Percentiles rank a stretch among this genome's conserved stretches.
Evolutionary conservation across 1,140 invertebrate genomes (phyloP).

Genomic region (Euura saliciscinereae): DNA sequence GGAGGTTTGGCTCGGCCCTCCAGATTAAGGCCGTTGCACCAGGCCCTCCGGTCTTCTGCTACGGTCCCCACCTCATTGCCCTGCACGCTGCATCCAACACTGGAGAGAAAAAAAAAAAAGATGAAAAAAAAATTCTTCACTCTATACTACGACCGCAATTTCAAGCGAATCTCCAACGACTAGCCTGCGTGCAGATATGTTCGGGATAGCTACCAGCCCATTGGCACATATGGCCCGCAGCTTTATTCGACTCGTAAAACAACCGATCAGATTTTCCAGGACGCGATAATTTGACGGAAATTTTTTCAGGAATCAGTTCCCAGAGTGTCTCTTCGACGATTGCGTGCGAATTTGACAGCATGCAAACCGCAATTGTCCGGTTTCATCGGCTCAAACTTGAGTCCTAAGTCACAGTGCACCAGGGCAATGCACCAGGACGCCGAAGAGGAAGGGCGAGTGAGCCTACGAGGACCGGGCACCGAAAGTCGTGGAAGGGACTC

Average conservation of each 20-base stretch:
- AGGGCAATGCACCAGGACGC: constrained; percentile 55
- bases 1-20: constrained; percentile 43
- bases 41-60: constrained; percentile 40
- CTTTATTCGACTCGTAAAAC: too few relatives aligned
- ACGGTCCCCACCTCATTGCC: constrained; percentile 1
- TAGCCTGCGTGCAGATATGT: background rate
- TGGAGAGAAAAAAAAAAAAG: background rate
- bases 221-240: too few relatives aligned
- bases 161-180: background rate
- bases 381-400: background rate
- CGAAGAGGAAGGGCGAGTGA: constrained; percentile 32
- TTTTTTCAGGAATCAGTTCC: too few relatives aligned
- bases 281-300: too few relatives aligned
- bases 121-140: background rate
- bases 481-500: constrained; percentile 25
- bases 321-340: too few relatives aligned
- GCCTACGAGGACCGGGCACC: constrained; percentile 10
- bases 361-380: too few relatives aligned
- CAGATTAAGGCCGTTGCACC: constrained; percentile 52
- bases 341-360: too few relatives aligned
- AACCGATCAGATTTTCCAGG: too few relatives aligned
- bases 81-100: background rate
- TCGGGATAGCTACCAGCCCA: too few relatives aligned
- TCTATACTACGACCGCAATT: background rate
- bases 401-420: constrained; percentile 47